Evolutionary conservation across 1,140 invertebrate genomes (phyloP).

Genomic region (Zaprionus inermis): DNA sequence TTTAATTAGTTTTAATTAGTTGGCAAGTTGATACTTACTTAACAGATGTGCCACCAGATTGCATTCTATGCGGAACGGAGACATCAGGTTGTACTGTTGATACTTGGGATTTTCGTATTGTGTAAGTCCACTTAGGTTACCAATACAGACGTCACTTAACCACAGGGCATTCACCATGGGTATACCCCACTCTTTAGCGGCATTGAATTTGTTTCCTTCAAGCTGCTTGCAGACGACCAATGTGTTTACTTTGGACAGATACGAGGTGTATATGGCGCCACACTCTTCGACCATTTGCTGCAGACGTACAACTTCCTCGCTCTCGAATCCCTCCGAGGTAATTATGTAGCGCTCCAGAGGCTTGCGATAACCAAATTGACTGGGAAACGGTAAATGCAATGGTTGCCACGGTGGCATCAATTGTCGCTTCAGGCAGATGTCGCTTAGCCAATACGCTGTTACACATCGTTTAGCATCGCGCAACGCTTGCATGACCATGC

Average conservation of each 20-base stretch:
- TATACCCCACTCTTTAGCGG: constrained; percentile 94
- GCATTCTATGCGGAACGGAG: constrained; percentile 95
- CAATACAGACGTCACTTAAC: constrained; percentile 96
- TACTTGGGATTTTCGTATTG: constrained; percentile 94
- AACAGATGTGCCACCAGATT: constrained; percentile 94
- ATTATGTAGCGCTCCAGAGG: constrained; percentile 90
- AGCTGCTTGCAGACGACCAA: constrained; percentile 90
- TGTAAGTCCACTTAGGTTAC: constrained; percentile 92
- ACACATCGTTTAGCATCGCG: constrained; percentile 93
- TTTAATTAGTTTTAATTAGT: background rate
- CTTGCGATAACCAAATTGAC: constrained; percentile 89
- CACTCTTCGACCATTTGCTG: constrained; percentile 92
- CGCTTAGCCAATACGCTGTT: constrained; percentile 97
- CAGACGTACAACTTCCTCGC: constrained; percentile 91
- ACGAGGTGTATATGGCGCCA: constrained; percentile 92
- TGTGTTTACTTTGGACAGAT: constrained; percentile 90
- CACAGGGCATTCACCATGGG: constrained; percentile 96
- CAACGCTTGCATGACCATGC: constrained; percentile 93
- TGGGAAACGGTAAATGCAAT: constrained; percentile 94
- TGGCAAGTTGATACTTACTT: constrained; percentile 87
- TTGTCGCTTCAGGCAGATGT: constrained; percentile 93
- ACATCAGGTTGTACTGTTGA: constrained; percentile 92
- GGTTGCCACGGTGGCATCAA: constrained; percentile 96
- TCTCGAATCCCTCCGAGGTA: constrained; percentile 93
- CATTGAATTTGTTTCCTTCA: constrained; percentile 94